phyloP scores from a whole-genome alignment of 1,140 invertebrate species.

The Cotesia typhae region DNA sequence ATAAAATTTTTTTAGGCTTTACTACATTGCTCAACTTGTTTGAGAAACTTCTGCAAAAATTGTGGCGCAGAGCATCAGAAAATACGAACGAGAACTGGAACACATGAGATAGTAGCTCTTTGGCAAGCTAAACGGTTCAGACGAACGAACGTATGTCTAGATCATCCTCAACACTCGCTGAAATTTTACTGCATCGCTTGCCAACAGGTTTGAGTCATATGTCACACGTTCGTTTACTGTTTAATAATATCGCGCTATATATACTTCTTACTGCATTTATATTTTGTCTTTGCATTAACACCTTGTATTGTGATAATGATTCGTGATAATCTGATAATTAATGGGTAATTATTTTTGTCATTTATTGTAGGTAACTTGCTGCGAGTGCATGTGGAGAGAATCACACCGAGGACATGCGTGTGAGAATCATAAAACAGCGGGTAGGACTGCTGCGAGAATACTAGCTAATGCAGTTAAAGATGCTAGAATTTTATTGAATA shows the following conservation, averaged over 20 bases:
- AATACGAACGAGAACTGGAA: slow-evolving; percentile 42
- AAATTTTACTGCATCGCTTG: slow-evolving; percentile 61
- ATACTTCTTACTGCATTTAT: neutral
- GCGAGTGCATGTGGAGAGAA: slow-evolving; percentile 59
- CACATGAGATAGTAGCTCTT: slow-evolving; percentile 57
- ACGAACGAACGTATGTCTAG: slow-evolving; percentile 53
- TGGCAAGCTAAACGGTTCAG: slow-evolving; percentile 58
- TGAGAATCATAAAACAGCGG: slow-evolving; percentile 54
- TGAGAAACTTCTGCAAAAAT: slow-evolving; percentile 60
- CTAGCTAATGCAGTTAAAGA: slow-evolving; percentile 48
- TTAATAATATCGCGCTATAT: neutral
- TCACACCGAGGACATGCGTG: slow-evolving; percentile 58
- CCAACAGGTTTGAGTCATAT: slow-evolving; percentile 48
- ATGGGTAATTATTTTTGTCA: neutral
- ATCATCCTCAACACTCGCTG: slow-evolving; percentile 55
- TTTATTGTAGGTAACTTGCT: slow-evolving; percentile 53
- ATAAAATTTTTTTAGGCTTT: slow-evolving; percentile 49
- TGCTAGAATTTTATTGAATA: slow-evolving; percentile 51
- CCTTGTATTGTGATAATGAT: no score
- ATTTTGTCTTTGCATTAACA: no score
- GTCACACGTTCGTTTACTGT: neutral
- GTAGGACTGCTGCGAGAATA: slow-evolving; percentile 45
- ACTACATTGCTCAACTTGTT: slow-evolving; percentile 60
- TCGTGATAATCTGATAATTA: neutral
- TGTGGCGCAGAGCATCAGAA: slow-evolving; percentile 59